Conservation (phyloP, 2,797 vertebrate species). For the Tokudaia muenninki region DNA sequence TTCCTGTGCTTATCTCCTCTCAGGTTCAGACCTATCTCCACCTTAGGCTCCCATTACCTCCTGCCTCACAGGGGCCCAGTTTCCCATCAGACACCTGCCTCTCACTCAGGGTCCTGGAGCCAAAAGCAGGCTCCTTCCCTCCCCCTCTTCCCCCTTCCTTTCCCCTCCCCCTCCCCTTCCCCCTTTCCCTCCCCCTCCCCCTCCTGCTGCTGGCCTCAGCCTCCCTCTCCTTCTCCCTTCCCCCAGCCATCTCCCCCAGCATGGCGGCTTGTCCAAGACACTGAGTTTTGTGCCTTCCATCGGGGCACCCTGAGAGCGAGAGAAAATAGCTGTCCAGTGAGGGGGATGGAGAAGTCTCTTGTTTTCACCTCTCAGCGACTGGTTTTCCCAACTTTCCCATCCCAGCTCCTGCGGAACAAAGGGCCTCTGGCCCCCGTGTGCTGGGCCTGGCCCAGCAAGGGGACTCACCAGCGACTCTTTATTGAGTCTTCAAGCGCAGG, state of each 20-base stretch:
- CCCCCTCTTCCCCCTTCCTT: not conserved
- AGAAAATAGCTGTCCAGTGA: constrained; percentile 74
- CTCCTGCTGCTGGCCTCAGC: not conserved
- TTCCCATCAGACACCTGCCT: constrained; percentile 79
- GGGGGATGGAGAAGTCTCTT: constrained; percentile 76
- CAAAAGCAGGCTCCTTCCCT: not conserved
- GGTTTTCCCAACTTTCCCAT: constrained; percentile 88
- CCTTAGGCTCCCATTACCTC: not conserved
- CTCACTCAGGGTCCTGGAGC: not conserved
- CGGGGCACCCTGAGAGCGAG: constrained; percentile 78
- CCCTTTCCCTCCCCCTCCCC: too few species aligned
- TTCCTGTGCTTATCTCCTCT: not conserved
- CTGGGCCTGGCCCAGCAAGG: constrained; percentile 84
- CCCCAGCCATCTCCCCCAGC: constrained; percentile 67
- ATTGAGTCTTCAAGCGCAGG: constrained; percentile 91
- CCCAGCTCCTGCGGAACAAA: constrained; percentile 86
- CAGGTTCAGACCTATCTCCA: not conserved
- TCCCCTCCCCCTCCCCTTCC: accelerated
- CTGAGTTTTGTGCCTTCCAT: constrained; percentile 79
- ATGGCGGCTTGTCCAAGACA: constrained; percentile 73
- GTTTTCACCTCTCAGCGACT: constrained; percentile 76
- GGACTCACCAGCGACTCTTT: constrained; percentile 87
- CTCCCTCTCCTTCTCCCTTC: not conserved
- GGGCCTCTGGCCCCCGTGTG: constrained; percentile 82
- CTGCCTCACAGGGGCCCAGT: not conserved